These are phyloP conservation scores for Hanleya hanleyi DNA, from an alignment of 2,888 invertebrate species.

Conservation along the genomic window DNA sequence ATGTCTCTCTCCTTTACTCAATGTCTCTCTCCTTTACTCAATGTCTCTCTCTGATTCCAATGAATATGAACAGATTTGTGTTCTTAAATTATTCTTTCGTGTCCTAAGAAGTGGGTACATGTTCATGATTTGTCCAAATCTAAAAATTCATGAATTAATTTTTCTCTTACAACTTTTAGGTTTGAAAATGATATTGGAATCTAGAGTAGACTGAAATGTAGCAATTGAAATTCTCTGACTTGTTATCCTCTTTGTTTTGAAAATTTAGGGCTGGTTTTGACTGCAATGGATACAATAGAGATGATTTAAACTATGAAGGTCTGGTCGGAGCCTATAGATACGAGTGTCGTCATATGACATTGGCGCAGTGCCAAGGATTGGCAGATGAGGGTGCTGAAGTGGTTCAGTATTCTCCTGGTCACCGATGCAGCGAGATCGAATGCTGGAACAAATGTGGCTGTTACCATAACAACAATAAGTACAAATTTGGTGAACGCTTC, in stretches of 20 bases:
- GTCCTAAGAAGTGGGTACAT: too few relatives aligned
- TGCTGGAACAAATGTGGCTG: constrained; percentile 67
- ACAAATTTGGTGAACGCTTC: constrained; percentile 53
- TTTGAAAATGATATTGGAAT: too few relatives aligned
- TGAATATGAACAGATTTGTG: too few relatives aligned
- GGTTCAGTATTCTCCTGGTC: constrained; percentile 60
- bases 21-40: too few relatives aligned
- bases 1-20: too few relatives aligned
- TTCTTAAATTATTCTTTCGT: background rate
- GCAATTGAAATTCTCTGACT: background rate
- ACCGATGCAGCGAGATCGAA: constrained; percentile 56
- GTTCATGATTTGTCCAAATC: background rate
- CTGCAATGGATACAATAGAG: constrained; percentile 62
- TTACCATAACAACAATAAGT: constrained; percentile 54
- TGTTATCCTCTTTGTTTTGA: background rate
- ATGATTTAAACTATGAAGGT: constrained; percentile 60
- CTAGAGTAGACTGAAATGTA: background rate
- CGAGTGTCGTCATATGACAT: constrained; percentile 55
- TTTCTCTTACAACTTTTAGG: too few relatives aligned
- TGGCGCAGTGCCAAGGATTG: constrained; percentile 57
- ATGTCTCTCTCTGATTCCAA: too few relatives aligned
- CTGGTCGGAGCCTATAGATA: constrained; percentile 59
- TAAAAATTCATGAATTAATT: background rate
- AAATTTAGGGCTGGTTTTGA: constrained; percentile 62
- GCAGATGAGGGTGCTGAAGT: constrained; percentile 50